A percentile compares a stretch with the other conserved stretches of the same genome.
Conservation (phyloP, 2,888 invertebrate genomes). For the Caenorhabditis sp. region DNA sequence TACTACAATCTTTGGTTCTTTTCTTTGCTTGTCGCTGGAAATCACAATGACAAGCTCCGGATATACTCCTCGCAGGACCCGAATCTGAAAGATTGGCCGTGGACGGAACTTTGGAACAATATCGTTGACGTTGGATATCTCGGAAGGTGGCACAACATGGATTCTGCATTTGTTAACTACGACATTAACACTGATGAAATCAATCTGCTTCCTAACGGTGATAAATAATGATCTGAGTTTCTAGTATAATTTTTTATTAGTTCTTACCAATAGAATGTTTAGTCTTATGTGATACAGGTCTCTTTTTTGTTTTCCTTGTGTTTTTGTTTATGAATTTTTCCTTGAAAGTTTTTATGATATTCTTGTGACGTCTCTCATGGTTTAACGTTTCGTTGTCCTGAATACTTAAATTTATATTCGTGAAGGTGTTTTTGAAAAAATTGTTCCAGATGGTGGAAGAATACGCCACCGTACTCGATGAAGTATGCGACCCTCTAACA, state of each 20-base stretch:
- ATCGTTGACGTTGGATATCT: conserved; percentile 77
- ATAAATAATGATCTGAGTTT: conserved; percentile 18
- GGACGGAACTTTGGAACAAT: conserved; percentile 74
- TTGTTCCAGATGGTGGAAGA: conserved; percentile 39
- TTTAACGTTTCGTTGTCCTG: background rate
- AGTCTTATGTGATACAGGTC: conserved; percentile 17
- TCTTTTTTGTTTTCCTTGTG: conserved; percentile 4
- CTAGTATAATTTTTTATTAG: background rate
- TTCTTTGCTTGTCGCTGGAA: conserved; percentile 72
- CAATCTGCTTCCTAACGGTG: conserved; percentile 48
- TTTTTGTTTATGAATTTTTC: background rate
- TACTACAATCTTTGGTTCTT: conserved; percentile 78
- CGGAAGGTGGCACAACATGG: conserved; percentile 73
- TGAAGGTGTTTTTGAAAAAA: no score
- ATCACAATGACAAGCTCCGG: conserved; percentile 71
- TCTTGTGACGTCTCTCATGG: background rate
- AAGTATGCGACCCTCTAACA: conserved; percentile 54
- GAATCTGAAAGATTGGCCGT: conserved; percentile 73
- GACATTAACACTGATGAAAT: conserved; percentile 71
- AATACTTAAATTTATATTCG: background rate
- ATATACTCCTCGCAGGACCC: conserved; percentile 73
- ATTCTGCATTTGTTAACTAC: conserved; percentile 72
- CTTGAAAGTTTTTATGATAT: background rate
- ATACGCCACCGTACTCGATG: conserved; percentile 36
- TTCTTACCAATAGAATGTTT: conserved; percentile 2